Percentiles rank a stretch among this genome's conserved stretches.
phyloP scores from a whole-genome alignment of 2,888 invertebrate species.

The Erynnis tages region DNA sequence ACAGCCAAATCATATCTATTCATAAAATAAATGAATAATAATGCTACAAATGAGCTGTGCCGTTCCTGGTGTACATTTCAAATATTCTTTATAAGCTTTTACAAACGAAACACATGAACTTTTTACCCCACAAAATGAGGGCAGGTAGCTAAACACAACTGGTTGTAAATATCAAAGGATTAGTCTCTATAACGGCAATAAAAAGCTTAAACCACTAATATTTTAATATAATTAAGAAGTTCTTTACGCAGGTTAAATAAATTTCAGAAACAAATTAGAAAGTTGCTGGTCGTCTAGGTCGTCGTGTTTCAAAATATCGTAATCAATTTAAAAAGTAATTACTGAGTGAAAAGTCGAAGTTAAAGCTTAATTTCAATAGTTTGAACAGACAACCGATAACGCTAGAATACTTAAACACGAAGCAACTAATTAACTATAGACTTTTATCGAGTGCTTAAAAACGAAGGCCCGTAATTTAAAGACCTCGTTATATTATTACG shows the following conservation, averaged over 20 bases:
- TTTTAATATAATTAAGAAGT: slow-evolving; percentile 7
- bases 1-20: too few relatives aligned
- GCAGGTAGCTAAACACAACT: too few relatives aligned
- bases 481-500: too few relatives aligned
- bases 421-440: neutral
- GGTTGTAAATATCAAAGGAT: neutral
- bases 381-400: neutral
- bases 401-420: neutral
- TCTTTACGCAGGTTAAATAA: slow-evolving; percentile 6
- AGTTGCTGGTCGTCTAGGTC: neutral
- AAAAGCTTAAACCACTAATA: neutral
- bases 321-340: slow-evolving; percentile 9
- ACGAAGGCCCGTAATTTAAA: too few relatives aligned
- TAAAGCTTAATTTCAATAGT: slow-evolving; percentile 1
- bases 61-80: too few relatives aligned
- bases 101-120: too few relatives aligned
- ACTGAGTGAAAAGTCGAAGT: neutral
- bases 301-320: neutral
- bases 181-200: neutral
- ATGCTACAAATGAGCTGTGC: too few relatives aligned
- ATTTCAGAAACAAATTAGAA: slow-evolving; percentile 8
- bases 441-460: too few relatives aligned
- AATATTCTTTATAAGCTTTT: too few relatives aligned
- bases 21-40: too few relatives aligned
- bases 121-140: too few relatives aligned